Evolutionary conservation across 2,888 invertebrate genomes (phyloP).

Genomic region (Luperina nickerlii): DNA sequence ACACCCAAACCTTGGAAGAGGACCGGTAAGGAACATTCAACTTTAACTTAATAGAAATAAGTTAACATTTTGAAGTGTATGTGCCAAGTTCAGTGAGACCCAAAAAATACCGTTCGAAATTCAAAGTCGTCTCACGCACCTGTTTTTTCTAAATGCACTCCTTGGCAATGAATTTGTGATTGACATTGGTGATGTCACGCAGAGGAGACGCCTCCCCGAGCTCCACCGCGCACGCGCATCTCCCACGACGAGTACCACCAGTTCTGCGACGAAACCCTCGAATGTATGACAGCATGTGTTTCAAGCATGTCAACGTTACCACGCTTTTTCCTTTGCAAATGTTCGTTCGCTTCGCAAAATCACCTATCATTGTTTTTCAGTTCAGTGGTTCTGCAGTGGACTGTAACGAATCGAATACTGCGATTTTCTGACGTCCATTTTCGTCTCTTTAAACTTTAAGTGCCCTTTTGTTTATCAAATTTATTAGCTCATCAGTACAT

Average conservation of each 20-base stretch:
- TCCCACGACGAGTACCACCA: constrained; percentile 95
- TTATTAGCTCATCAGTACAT: constrained; percentile 46
- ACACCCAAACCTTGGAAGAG: constrained; percentile 89
- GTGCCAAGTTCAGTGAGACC: constrained; percentile 4
- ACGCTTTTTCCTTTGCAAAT: constrained; percentile 78
- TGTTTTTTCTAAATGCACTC: constrained; percentile 75
- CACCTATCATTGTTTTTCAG: constrained; percentile 61
- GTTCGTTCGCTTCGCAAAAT: constrained; percentile 61
- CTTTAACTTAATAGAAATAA: neutral
- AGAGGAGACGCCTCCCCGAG: constrained; percentile 82
- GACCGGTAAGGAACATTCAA: constrained; percentile 80
- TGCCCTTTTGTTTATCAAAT: constrained; percentile 53
- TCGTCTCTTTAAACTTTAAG: constrained; percentile 49
- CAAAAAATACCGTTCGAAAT: constrained; percentile 11
- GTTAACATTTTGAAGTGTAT: constrained; percentile 7
- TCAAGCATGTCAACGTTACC: constrained; percentile 75
- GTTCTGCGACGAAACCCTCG: constrained; percentile 94
- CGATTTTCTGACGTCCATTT: constrained; percentile 48
- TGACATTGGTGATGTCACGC: constrained; percentile 67
- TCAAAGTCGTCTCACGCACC: constrained; percentile 66
- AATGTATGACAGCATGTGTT: constrained; percentile 91
- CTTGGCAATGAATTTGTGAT: constrained; percentile 61
- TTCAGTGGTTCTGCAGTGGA: constrained; percentile 57
- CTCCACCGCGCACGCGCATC: constrained; percentile 89
- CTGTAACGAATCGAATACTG: constrained; percentile 53